Conservation (phyloP, 2,888 invertebrate genomes). For the Xiphydria camelus region DNA sequence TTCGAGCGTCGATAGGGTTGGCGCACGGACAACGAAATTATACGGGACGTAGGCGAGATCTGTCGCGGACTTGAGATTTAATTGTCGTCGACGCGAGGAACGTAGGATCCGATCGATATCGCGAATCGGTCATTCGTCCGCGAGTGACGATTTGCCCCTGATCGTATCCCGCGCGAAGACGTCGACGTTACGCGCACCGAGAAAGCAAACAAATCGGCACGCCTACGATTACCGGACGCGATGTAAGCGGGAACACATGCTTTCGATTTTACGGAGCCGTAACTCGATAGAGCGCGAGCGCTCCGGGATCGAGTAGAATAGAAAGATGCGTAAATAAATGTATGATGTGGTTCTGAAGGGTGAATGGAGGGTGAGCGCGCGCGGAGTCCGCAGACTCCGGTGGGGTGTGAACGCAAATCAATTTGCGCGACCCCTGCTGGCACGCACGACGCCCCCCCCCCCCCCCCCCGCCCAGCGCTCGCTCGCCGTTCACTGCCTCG, state of each 20-base stretch:
- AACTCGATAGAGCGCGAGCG: constrained; percentile 52
- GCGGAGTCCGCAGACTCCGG: constrained; percentile 30
- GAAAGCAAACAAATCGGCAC: too few species aligned
- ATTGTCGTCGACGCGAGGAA: too few species aligned
- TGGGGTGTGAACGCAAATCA: constrained; percentile 59
- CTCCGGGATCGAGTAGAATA: constrained; percentile 27
- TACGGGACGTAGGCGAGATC: too few species aligned
- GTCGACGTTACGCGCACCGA: too few species aligned
- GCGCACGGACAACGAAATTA: too few species aligned
- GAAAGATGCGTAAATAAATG: constrained; percentile 48
- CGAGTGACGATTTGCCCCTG: too few species aligned
- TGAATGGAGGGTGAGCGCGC: constrained; percentile 32
- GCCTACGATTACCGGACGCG: too few species aligned
- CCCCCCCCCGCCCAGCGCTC: constrained; percentile 20
- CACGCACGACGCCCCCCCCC: constrained; percentile 27
- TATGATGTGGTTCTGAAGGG: constrained; percentile 49
- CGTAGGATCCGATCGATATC: too few species aligned
- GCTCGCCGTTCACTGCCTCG: constrained; percentile 38
- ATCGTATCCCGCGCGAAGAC: too few species aligned
- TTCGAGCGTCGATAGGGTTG: too few species aligned
- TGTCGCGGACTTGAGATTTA: too few species aligned
- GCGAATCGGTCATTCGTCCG: too few species aligned
- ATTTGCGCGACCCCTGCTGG: constrained; percentile 53
- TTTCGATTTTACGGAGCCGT: constrained; percentile 44
- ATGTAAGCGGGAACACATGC: constrained; percentile 50